Percentiles rank a stretch among this genome's conserved stretches.
Conservation (phyloP, 2,888 invertebrate genomes). For the Augochlorella aurata region DNA sequence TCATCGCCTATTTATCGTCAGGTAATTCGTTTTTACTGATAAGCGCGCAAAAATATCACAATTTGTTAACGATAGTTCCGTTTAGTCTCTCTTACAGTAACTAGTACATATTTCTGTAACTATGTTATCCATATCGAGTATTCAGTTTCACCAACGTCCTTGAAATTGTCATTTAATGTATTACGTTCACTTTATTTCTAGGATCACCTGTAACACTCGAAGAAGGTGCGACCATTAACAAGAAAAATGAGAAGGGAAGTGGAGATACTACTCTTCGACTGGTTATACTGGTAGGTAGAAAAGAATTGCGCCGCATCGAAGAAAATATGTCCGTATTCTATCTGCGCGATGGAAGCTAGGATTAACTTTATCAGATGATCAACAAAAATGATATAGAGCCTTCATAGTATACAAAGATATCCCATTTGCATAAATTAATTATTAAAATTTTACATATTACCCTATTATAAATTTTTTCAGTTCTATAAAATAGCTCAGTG, state of each 20-base stretch:
- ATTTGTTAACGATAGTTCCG: background rate
- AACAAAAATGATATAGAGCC: conserved; percentile 8
- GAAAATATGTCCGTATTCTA: background rate
- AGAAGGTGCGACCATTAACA: conserved; percentile 7
- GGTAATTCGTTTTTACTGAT: conserved; percentile 40
- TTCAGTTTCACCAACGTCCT: conserved; percentile 36
- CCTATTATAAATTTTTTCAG: background rate
- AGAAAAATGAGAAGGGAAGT: conserved; percentile 27
- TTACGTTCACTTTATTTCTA: conserved; percentile 38
- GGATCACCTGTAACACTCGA: conserved; percentile 38
- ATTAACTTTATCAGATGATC: conserved; percentile 43
- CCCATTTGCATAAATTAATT: background rate
- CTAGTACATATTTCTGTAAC: background rate
- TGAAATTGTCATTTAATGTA: conserved; percentile 24
- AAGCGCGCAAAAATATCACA: background rate
- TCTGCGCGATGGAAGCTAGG: conserved; percentile 1
- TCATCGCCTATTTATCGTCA: conserved; percentile 19
- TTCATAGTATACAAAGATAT: background rate
- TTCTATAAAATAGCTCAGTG: background rate
- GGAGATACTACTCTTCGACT: conserved; percentile 67
- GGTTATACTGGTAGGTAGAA: conserved; percentile 70
- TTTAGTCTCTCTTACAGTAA: background rate
- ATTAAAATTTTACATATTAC: background rate
- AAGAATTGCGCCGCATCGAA: background rate
- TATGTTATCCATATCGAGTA: conserved; percentile 10